phyloP scores from a whole-genome alignment of 1,140 invertebrate genomes.

The Phymastichus coffea region DNA sequence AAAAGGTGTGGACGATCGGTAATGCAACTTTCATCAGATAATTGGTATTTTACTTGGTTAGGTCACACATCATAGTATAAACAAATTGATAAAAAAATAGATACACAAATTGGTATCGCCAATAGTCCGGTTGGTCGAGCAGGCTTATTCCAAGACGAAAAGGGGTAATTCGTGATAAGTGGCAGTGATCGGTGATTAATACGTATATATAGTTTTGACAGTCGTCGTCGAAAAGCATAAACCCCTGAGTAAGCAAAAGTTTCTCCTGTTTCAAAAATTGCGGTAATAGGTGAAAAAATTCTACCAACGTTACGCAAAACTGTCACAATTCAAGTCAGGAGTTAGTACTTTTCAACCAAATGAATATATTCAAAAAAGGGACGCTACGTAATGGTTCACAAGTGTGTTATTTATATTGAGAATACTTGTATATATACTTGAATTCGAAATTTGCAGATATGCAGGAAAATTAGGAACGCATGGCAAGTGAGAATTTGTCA shows the following conservation, averaged over 20 bases:
- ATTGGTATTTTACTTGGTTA: no score
- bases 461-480: conserved; percentile 47
- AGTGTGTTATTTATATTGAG: conserved; percentile 37
- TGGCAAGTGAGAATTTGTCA: conserved; percentile 39
- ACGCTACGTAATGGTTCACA: conserved; percentile 57
- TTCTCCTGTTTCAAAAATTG: no score
- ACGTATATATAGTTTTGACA: conserved; percentile 12
- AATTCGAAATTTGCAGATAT: conserved; percentile 27
- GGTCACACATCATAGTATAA: conserved; percentile 2
- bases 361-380: conserved; percentile 30
- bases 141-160: conserved; percentile 1
- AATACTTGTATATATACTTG: conserved; percentile 19
- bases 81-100: conserved; percentile 5
- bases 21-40: no score
- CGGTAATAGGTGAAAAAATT: no score
- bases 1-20: no score
- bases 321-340: conserved; percentile 7
- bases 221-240: conserved; percentile 18
- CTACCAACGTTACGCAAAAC: conserved; percentile 29
- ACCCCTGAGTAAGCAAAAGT: conserved; percentile 9
- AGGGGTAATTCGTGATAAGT: conserved; percentile 32
- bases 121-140: background rate
- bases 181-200: conserved; percentile 38
- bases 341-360: conserved; percentile 15
- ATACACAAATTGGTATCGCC: conserved; percentile 5